These are phyloP conservation scores for Mesocentrotus franciscanus DNA, from an alignment of 53 echinoderm and acorn worm genomes.

Conservation along the genomic window DNA sequence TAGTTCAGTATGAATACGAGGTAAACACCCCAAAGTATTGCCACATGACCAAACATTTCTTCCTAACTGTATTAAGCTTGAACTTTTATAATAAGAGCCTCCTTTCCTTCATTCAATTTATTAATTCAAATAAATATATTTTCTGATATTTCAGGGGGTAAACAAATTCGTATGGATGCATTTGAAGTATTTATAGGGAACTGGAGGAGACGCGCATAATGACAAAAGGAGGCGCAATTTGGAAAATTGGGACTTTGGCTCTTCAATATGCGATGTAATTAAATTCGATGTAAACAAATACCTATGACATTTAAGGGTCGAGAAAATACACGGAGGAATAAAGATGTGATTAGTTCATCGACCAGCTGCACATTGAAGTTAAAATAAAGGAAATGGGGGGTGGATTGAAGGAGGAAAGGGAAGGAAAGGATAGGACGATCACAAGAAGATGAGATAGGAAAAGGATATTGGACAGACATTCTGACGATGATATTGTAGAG, in stretches of 20 bases:
- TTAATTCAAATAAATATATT: background rate
- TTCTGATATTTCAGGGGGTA: background rate
- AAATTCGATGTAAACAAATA: constrained; percentile 53
- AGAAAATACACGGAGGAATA: constrained; percentile 24
- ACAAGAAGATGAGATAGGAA: background rate
- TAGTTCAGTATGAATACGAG: background rate
- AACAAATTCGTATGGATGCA: background rate
- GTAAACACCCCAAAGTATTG: background rate
- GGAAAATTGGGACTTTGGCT: constrained; percentile 43
- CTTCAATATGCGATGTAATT: constrained; percentile 33
- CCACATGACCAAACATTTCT: background rate
- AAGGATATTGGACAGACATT: background rate
- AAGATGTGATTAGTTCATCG: constrained; percentile 28
- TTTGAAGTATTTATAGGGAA: background rate
- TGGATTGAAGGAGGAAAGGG: background rate
- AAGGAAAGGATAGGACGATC: background rate
- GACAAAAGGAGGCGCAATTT: constrained; percentile 23
- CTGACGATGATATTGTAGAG: background rate
- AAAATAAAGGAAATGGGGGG: background rate
- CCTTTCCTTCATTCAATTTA: background rate
- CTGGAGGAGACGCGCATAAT: background rate
- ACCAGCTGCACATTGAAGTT: background rate
- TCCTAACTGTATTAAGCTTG: background rate
- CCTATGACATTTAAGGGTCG: constrained; percentile 37
- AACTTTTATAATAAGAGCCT: background rate